Conservation (phyloP, 2,113 vertebrate genomes). For the Helogale parvula region DNA sequence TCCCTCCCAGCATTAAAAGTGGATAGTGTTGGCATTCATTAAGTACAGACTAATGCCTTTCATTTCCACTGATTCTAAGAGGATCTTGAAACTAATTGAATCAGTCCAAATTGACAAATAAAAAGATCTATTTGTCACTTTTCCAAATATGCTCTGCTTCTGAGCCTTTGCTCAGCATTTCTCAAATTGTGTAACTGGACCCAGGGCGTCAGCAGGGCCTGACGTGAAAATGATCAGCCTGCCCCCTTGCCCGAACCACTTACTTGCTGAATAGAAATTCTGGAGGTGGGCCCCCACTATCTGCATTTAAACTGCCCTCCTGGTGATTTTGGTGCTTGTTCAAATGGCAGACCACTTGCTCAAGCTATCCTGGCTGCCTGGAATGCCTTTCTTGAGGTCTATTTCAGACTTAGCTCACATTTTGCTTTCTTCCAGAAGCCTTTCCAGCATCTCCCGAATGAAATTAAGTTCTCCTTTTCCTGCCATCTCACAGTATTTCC, state of each 20-base stretch:
- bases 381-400: neutral
- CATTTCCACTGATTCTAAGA: constrained; percentile 61
- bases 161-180: neutral
- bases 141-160: neutral
- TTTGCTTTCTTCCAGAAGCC: neutral
- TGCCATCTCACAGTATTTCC: neutral
- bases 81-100: constrained; percentile 29
- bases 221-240: neutral
- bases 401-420: neutral
- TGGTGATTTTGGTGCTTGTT: neutral
- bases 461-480: neutral
- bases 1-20: neutral
- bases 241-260: neutral
- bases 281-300: neutral
- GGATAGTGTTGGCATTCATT: constrained; percentile 37
- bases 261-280: neutral
- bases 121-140: neutral
- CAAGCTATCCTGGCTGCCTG: neutral
- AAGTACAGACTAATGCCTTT: constrained; percentile 36
- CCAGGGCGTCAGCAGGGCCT: neutral
- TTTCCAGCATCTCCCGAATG: neutral
- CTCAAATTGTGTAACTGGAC: neutral
- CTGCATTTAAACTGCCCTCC: neutral
- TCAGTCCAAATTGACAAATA: neutral
- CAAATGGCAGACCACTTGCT: neutral